Evolutionary conservation across 2,888 invertebrate genomes (phyloP), one percentile per base, ranked within the genome.

Genomic region (Coelogynopora nodosa): DNA sequence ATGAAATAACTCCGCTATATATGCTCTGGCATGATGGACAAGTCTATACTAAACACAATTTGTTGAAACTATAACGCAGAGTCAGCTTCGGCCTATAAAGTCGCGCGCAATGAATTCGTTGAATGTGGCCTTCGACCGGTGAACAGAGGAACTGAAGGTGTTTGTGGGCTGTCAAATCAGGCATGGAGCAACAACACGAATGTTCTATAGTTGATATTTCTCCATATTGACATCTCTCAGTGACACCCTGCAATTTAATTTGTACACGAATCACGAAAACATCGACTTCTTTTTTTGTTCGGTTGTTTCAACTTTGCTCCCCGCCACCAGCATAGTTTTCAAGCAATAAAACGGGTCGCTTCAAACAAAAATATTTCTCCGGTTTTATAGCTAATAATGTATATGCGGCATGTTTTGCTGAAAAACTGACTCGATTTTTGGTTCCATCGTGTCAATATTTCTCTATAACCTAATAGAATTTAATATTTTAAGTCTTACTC

Each of bases 391-490:
- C 18, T 49, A 13, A 18, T 49, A 49, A 5, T 18, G 49, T 49
- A 13, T 49, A 13, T 13, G 49, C 49, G 49, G 74, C 27, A 23
- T 74, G 74, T 74, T 74, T 74, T 74, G 10, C 23, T 26, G 27
- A 74, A 74, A 74, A 74, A 74, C 49, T 74, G 10, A 23, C 74
- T 74, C 5, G 5, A 23, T 23, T 74, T 74, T 5, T 5, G 74
- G 23, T 74, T 74, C 2, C 74, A 23, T 74, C 74, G 74, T 74
- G 74, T 74, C 74, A 74, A 74, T 74, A 74, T 74, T 74, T 13
- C 74, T 74, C 23, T 23, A 74, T 23, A 74, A 74, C 74, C 27
- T 13, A 2, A 13, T 23, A 74, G 23, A 26, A n/a, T n/a, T n/a
- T n/a, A n/a, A n/a, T n/a, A n/a, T n/a, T n/a, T n/a, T n/a, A n/a